A percentile compares a stretch with the other conserved stretches of the same genome.
phyloP scores from a whole-genome alignment of 2,113 vertebrate species.

The Stegastes partitus region DNA sequence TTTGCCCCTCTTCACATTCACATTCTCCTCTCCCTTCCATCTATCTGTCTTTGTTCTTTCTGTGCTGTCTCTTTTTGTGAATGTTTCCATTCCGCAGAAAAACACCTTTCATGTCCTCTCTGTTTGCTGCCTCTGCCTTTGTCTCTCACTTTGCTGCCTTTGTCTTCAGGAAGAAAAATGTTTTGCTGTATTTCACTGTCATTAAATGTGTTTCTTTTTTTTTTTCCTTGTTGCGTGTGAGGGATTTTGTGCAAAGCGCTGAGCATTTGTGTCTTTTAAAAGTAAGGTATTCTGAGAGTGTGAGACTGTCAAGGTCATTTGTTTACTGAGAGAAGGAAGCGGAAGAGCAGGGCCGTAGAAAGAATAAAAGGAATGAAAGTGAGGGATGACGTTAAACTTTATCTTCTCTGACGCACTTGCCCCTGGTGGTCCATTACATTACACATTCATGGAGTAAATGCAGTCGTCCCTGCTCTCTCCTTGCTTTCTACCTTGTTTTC shows the following conservation, averaged over 20 bases:
- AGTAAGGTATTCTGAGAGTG: constrained; percentile 13
- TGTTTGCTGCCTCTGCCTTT: constrained; percentile 39
- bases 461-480: background rate
- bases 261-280: background rate
- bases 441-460: constrained; percentile 43
- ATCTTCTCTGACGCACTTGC: constrained; percentile 55
- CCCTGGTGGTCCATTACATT: constrained; percentile 29
- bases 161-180: constrained; percentile 16
- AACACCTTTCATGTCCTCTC: constrained; percentile 63
- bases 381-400: constrained; percentile 49
- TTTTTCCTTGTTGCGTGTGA: background rate
- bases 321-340: constrained; percentile 36
- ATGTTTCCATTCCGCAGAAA: constrained; percentile 38
- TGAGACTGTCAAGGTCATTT: constrained; percentile 31
- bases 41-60: constrained; percentile 45
- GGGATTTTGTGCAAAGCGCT: background rate
- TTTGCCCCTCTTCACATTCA: constrained; percentile 13
- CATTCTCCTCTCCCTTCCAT: constrained; percentile 16
- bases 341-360: background rate
- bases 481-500: background rate
- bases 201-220: background rate
- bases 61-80: constrained; percentile 29
- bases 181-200: constrained; percentile 19
- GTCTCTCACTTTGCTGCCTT: constrained; percentile 23
- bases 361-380: constrained; percentile 2